Percentiles rank a stretch among this genome's conserved stretches.
phyloP scores from a whole-genome alignment of 2,113 vertebrate genomes.

The Bubo scandiacus region DNA sequence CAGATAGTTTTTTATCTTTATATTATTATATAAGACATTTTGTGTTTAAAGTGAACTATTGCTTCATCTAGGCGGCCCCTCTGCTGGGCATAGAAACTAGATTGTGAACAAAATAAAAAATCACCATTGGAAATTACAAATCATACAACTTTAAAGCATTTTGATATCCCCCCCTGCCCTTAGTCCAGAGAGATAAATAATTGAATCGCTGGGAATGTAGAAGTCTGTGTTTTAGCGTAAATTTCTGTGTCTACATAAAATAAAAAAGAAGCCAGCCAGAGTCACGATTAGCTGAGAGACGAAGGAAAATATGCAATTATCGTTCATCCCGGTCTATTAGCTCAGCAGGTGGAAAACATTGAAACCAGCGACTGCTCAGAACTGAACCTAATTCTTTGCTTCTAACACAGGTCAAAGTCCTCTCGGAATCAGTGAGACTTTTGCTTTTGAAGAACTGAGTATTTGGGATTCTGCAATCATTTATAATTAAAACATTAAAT shows the following conservation, averaged over 20 bases:
- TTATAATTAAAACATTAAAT: conserved; percentile 7
- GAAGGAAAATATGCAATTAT: conserved; percentile 30
- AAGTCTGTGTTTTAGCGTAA: background rate
- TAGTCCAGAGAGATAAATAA: conserved; percentile 16
- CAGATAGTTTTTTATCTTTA: conserved; percentile 16
- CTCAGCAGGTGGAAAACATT: conserved; percentile 26
- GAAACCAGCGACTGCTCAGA: background rate
- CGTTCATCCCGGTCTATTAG: background rate
- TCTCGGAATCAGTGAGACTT: background rate
- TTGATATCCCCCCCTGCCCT: background rate
- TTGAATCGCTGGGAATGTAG: background rate
- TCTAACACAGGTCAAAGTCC: background rate
- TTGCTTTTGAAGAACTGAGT: background rate
- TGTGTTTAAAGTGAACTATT: conserved; percentile 57
- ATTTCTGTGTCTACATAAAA: background rate
- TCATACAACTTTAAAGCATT: conserved; percentile 32
- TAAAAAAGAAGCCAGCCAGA: background rate
- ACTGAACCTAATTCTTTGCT: background rate
- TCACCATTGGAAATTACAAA: conserved; percentile 42
- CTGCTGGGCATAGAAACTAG: conserved; percentile 34
- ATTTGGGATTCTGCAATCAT: background rate
- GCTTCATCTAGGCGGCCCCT: conserved; percentile 54
- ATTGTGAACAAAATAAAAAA: conserved; percentile 54
- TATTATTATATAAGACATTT: conserved; percentile 44
- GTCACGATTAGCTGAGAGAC: background rate